A percentile compares a stretch with the other conserved stretches of the same genome.
phyloP scores from a whole-genome alignment of 1,140 invertebrate genomes.

The Camponotus floridanus region DNA sequence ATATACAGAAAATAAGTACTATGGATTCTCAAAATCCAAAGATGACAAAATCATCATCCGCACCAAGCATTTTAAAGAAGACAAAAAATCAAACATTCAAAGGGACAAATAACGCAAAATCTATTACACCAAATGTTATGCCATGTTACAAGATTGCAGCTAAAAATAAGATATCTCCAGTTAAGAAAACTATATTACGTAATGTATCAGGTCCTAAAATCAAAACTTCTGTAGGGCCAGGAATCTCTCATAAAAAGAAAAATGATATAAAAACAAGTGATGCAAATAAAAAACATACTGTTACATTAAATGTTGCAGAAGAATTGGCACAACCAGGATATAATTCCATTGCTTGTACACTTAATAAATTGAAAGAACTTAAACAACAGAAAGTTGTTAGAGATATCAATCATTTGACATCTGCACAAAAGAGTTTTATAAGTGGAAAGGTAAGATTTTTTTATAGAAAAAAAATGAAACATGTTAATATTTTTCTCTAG shows the following conservation, averaged over 20 bases:
- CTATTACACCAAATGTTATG: constrained; percentile 30
- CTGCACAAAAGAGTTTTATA: constrained; percentile 73
- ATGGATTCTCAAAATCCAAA: background rate
- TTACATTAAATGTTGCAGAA: constrained; percentile 39
- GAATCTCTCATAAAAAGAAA: constrained; percentile 8
- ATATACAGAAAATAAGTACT: background rate
- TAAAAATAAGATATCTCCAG: constrained; percentile 37
- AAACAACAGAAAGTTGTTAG: constrained; percentile 74
- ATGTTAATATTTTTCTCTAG: background rate
- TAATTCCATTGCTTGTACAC: constrained; percentile 80
- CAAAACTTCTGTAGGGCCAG: constrained; percentile 50
- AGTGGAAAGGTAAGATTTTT: constrained; percentile 78
- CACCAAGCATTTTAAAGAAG: constrained; percentile 39
- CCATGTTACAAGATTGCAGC: constrained; percentile 38
- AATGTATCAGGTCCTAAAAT: constrained; percentile 37
- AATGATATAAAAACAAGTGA: background rate
- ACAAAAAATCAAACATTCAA: background rate
- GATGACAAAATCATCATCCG: constrained; percentile 23
- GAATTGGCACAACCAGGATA: constrained; percentile 78
- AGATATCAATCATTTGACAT: constrained; percentile 75
- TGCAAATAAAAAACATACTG: background rate
- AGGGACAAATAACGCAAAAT: constrained; percentile 31
- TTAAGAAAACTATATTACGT: constrained; percentile 66
- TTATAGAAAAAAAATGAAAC: constrained; percentile 24
- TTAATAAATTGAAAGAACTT: constrained; percentile 78